Evolutionary conservation across 2,797 vertebrate genomes (phyloP).

Genomic region (Pseudochaenichthys georgianus): DNA sequence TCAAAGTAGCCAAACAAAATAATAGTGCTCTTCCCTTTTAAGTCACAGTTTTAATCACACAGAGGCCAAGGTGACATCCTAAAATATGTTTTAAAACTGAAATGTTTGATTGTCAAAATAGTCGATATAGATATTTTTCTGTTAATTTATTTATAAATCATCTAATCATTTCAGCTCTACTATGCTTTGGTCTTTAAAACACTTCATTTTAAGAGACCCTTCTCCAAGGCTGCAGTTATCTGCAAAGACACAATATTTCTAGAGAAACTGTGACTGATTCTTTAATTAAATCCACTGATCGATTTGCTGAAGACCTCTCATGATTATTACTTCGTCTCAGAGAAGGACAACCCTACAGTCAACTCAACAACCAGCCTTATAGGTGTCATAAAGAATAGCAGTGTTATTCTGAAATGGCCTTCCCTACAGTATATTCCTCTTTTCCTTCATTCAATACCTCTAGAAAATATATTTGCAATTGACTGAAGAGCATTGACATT

Average conservation of each 20-base stretch:
- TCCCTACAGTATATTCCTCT: slow-evolving; percentile 9
- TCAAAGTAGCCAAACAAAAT: slow-evolving; percentile 1
- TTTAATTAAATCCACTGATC: slow-evolving; percentile 41
- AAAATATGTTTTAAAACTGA: slow-evolving; percentile 11
- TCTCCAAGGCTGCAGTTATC: slow-evolving; percentile 14
- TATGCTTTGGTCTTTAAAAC: slow-evolving; percentile 22
- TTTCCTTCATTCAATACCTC: slow-evolving; percentile 35
- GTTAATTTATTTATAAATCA: slow-evolving; percentile 2
- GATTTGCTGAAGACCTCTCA: slow-evolving; percentile 29
- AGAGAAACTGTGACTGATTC: slow-evolving; percentile 37
- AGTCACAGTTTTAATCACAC: not conserved
- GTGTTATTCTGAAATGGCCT: slow-evolving; percentile 24
- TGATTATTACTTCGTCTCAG: slow-evolving; percentile 28
- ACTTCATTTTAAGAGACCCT: slow-evolving; percentile 20
- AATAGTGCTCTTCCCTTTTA: not conserved
- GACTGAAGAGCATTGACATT: slow-evolving; percentile 53
- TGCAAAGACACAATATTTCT: slow-evolving; percentile 21
- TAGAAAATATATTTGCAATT: slow-evolving; percentile 44
- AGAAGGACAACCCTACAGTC: slow-evolving; percentile 31
- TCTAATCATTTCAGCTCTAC: slow-evolving; percentile 11
- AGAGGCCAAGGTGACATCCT: not conserved
- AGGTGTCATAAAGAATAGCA: slow-evolving; percentile 35
- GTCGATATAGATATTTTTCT: slow-evolving; percentile 7
- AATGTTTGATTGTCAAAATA: not conserved
- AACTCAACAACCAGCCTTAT: slow-evolving; percentile 18